Evolutionary conservation across 2,797 vertebrate genomes (phyloP).

Genomic region (Myotis planiceps): DNA sequence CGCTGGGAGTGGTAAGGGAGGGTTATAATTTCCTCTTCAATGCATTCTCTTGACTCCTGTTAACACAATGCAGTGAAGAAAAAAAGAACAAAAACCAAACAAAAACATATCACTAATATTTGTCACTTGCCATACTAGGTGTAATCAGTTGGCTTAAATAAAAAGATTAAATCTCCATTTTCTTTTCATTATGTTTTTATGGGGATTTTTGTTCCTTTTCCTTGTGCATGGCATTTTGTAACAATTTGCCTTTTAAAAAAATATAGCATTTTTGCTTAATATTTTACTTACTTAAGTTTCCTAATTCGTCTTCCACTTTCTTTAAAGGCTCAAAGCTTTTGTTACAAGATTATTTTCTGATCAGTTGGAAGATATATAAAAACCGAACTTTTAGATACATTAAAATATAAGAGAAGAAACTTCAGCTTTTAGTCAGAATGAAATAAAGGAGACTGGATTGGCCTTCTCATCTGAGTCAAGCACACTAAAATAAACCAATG

Average conservation of each 20-base stretch:
- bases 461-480: neutral
- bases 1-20: fast-evolving
- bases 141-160: neutral
- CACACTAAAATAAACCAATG: neutral
- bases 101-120: neutral
- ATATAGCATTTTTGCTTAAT: neutral
- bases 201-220: neutral
- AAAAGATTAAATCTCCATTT: neutral
- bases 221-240: neutral
- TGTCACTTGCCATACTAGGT: neutral
- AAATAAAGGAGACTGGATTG: neutral
- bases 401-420: neutral
- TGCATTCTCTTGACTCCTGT: neutral
- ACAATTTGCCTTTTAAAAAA: neutral
- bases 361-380: neutral
- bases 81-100: neutral
- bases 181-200: neutral
- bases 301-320: neutral
- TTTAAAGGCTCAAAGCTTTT: neutral
- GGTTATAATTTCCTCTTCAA: neutral
- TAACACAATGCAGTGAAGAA: neutral
- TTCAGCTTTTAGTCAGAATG: neutral
- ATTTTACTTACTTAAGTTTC: neutral
- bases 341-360: neutral
- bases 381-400: neutral